Evolutionary conservation across 1,140 invertebrate genomes (phyloP).

Genomic region (Formica exsecta): DNA sequence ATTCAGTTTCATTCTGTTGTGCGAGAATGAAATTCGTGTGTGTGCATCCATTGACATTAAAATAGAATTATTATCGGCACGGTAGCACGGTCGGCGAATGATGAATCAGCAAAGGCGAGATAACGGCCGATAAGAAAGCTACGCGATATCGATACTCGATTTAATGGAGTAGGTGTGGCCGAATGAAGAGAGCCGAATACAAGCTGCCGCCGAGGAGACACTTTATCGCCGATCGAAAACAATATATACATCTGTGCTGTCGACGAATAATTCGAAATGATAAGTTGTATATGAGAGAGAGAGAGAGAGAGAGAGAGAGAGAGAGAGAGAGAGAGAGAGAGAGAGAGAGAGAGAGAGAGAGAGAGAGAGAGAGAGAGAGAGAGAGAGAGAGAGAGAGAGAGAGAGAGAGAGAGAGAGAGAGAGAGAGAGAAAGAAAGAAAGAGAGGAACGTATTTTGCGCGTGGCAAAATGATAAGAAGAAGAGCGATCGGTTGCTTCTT

Average conservation of each 20-base stretch:
- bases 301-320: too few relatives aligned
- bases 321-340: too few relatives aligned
- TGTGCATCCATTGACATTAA: constrained; percentile 31
- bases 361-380: too few relatives aligned
- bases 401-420: too few relatives aligned
- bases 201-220: constrained; percentile 53
- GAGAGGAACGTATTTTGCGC: too few relatives aligned
- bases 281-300: constrained; percentile 4
- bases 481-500: too few relatives aligned
- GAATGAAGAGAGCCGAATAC: constrained; percentile 2
- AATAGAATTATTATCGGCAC: constrained; percentile 70
- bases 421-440: too few relatives aligned
- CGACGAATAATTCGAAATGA: constrained; percentile 18
- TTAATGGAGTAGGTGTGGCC: constrained; percentile 71
- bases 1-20: neutral
- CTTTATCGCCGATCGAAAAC: constrained; percentile 40
- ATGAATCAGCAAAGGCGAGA: constrained; percentile 69
- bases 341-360: too few relatives aligned
- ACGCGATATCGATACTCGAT: constrained; percentile 69
- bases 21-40: neutral
- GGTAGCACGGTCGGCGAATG: constrained; percentile 69
- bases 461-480: too few relatives aligned
- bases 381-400: too few relatives aligned
- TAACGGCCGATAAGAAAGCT: constrained; percentile 67
- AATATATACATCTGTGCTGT: constrained; percentile 56